These are phyloP conservation scores for Cromileptes altivelis DNA, from an alignment of 2,113 vertebrate genomes.

Conservation along the genomic window DNA sequence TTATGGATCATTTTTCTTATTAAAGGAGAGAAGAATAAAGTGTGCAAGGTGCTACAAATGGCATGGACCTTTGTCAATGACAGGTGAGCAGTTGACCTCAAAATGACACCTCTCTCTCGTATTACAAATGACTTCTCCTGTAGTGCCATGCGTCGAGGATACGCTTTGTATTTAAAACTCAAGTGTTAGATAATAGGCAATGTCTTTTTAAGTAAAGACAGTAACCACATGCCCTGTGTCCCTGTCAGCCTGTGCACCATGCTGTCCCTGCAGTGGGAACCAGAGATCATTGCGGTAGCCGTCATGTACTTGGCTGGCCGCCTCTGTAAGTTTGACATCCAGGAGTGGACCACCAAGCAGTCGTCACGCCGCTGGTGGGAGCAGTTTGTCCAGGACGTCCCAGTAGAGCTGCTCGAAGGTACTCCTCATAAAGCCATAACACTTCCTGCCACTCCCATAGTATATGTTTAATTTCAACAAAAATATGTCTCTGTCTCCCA, in stretches of 20 bases:
- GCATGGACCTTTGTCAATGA: conserved; percentile 99
- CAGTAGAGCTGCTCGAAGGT: conserved; percentile 98
- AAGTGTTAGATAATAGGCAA: not conserved
- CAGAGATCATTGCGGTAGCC: conserved; percentile 98
- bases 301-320: conserved; percentile 99
- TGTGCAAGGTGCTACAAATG: conserved; percentile 98
- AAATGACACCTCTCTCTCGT: not conserved
- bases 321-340: conserved; percentile 98
- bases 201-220: not conserved
- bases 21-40: conserved; percentile 97
- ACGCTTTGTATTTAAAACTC: too few species aligned
- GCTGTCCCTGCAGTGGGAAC: conserved; percentile 97
- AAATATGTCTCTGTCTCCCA: conserved; percentile 48
- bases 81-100: conserved; percentile 84
- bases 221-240: not conserved
- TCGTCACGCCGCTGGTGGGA: conserved; percentile 98
- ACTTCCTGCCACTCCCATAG: fast-evolving
- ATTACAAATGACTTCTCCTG: not conserved
- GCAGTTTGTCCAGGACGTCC: conserved; percentile 98
- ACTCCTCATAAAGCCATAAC: not conserved
- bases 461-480: not conserved
- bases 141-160: not conserved
- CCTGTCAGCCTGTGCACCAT: conserved; percentile 94
- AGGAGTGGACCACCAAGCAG: conserved; percentile 98
- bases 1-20: not conserved